These are phyloP conservation scores for Hippocampus abdominalis DNA, from an alignment of 2,113 vertebrate species.

Conservation along the genomic window DNA sequence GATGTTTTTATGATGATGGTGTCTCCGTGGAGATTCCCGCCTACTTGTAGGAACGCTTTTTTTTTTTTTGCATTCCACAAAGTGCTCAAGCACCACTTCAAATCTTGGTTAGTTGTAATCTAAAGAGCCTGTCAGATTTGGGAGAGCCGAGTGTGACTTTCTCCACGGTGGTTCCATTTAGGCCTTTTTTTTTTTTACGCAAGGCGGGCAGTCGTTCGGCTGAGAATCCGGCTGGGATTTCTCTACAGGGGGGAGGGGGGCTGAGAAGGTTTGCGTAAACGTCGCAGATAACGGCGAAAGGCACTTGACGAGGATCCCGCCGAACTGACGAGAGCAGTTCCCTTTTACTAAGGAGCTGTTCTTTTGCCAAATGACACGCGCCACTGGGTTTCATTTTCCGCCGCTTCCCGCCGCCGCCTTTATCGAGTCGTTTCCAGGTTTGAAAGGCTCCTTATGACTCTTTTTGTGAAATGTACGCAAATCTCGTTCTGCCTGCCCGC, in stretches of 20 bases:
- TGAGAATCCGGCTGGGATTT: conserved; percentile 44
- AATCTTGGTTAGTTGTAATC: conserved; percentile 44
- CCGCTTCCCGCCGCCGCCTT: conserved; percentile 14
- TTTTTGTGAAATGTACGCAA: conserved; percentile 38
- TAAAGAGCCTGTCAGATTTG: conserved; percentile 40
- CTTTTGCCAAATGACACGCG: conserved; percentile 52
- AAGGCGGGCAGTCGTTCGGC: neutral
- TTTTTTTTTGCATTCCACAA: neutral
- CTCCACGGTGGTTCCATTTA: conserved; percentile 31
- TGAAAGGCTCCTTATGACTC: conserved; percentile 44
- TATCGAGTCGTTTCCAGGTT: conserved; percentile 30
- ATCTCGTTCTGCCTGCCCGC: conserved; percentile 8
- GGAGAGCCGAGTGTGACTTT: conserved; percentile 7
- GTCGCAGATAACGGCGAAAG: conserved; percentile 34
- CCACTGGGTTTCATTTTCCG: conserved; percentile 39
- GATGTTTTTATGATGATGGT: conserved; percentile 13
- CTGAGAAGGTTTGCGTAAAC: neutral
- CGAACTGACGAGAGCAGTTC: conserved; percentile 50
- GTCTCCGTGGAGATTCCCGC: conserved; percentile 18
- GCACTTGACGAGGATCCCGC: conserved; percentile 49
- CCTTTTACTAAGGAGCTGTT: conserved; percentile 57
- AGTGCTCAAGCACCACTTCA: conserved; percentile 26
- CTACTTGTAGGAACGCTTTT: conserved; percentile 13
- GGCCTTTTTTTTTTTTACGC: conserved; percentile 7
- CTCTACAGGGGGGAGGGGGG: conserved; percentile 30